Evolutionary conservation across 2,888 invertebrate genomes (phyloP), one percentile per base, ranked within the genome.

Genomic region (Tetanocera ferruginea): DNA sequence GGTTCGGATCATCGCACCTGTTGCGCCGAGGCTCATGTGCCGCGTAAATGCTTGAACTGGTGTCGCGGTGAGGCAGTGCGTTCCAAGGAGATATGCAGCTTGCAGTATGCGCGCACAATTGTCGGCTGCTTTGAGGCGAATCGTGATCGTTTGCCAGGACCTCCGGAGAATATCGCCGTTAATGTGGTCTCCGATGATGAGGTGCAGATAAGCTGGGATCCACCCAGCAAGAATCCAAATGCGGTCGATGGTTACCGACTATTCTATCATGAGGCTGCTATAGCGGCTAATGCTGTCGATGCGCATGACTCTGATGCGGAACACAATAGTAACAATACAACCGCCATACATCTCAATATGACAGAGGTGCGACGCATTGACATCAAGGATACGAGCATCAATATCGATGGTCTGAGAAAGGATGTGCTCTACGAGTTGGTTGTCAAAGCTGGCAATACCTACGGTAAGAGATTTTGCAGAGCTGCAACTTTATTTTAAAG

Each of bases 1-100:
- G 94, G 94, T 6, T 94, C 93, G 77, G 96, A 97, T 88, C 97
- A 97, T 89, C 92, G 96, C 62, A 93, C 93, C 80, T 97, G 97
- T 87, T 97, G 97, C 88, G 94, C 94, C 0, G 93, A 94, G 25
- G 93, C 93, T 90, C 94, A 94, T 66, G 96, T 97, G 0, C 95
- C 96, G 0, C 91, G 95, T 51, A 92, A 93, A 82, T 97, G 96
- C 87, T 90, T 96, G 81, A 95, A 96, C 86, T 94, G 96, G 92
- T 97, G 97, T 86, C 92, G 95, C 51, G 96, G 96, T 0, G 95
- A 95, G 77, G 91, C 94, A 0, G 92, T 95, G 43, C 90, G 92
- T 2, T 88, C 91, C 5, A 92, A 93, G 82, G 91, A 93, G 74
- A 88, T 92, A 17, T 96, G 96, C 85, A 93, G 94, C 0, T 88